Evolutionary conservation across 2,888 invertebrate genomes (phyloP).

Genomic region (Orthonevra nobilis): DNA sequence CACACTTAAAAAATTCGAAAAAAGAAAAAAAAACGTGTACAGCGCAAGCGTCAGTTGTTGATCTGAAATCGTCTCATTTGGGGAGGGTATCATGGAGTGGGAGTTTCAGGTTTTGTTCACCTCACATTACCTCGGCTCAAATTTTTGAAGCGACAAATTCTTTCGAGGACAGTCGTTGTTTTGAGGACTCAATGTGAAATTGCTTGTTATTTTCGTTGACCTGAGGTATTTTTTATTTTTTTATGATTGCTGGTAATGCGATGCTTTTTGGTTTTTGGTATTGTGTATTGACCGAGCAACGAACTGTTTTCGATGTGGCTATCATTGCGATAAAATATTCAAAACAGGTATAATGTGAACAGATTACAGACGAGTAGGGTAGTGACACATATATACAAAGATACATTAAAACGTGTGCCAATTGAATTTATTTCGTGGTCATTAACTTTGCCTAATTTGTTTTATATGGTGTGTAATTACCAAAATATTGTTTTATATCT

Average conservation of each 20-base stretch:
- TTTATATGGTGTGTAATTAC: conserved; percentile 30
- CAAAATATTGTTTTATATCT: too few species aligned
- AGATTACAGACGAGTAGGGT: conserved; percentile 38
- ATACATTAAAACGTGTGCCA: conserved; percentile 54
- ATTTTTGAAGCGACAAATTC: conserved; percentile 12
- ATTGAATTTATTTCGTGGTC: conserved; percentile 58
- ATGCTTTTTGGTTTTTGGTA: conserved; percentile 46
- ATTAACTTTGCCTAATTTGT: conserved; percentile 48
- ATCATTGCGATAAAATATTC: conserved; percentile 54
- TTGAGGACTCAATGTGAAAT: conserved; percentile 15
- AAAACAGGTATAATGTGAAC: conserved; percentile 52
- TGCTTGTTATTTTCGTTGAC: neutral
- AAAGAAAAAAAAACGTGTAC: neutral
- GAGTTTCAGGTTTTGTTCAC: conserved; percentile 24
- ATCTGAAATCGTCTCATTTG: conserved; percentile 9
- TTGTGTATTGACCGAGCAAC: too few species aligned
- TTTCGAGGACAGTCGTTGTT: neutral
- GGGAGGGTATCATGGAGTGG: too few species aligned
- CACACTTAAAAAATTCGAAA: neutral
- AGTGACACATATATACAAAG: conserved; percentile 28
- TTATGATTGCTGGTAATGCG: conserved; percentile 30
- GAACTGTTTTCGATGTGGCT: conserved; percentile 22
- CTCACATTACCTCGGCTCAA: conserved; percentile 44
- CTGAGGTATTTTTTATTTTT: neutral
- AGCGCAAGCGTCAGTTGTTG: conserved; percentile 25